Conservation (phyloP, 2,888 invertebrate genomes). For the Corbicula japonica region DNA sequence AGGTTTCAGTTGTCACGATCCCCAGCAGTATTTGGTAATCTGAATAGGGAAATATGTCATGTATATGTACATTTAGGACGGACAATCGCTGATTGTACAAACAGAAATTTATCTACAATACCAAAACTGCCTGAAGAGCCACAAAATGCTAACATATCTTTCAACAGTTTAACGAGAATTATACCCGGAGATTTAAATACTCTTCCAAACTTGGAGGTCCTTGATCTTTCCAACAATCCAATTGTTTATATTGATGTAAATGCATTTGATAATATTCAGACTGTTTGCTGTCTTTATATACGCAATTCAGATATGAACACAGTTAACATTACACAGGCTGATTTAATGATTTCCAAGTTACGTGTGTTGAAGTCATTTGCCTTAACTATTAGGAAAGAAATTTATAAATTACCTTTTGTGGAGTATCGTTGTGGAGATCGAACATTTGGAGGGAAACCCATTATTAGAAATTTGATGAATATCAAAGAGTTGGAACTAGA, state of each 20-base stretch:
- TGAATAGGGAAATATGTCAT: too few species aligned
- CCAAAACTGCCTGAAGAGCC: not conserved
- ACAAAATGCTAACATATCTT: not conserved
- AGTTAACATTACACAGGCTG: not conserved
- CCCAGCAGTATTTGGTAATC: too few species aligned
- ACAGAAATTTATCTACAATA: not conserved
- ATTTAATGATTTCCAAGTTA: not conserved
- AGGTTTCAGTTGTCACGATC: too few species aligned
- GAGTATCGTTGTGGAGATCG: not conserved
- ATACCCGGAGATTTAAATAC: not conserved
- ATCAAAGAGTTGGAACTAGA: not conserved
- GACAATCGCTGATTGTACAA: too few species aligned
- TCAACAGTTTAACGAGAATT: not conserved
- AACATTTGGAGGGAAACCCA: not conserved
- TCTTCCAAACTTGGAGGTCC: not conserved
- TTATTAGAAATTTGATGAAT: not conserved
- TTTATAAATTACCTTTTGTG: too few species aligned
- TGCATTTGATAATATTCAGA: not conserved
- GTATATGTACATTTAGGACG: too few species aligned
- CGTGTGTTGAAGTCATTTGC: not conserved
- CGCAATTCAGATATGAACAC: not conserved
- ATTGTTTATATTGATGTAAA: not conserved
- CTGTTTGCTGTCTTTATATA: not conserved
- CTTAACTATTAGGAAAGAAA: not conserved
- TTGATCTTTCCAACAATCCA: slow-evolving; percentile 7